Conservation (phyloP, 2,113 vertebrate genomes). For the Paradisaea rubra region DNA sequence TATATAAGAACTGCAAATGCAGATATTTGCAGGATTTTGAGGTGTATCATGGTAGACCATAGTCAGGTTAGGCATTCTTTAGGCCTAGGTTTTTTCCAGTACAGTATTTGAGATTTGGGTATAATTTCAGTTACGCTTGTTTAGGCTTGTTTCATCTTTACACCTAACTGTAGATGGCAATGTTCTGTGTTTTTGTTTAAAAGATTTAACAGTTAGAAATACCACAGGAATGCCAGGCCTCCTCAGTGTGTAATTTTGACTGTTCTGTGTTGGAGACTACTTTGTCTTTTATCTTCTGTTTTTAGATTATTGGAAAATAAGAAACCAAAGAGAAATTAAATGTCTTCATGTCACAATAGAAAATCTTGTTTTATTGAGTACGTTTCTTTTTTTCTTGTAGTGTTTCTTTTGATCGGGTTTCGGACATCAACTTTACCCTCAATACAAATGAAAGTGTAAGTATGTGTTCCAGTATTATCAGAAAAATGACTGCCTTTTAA, state of each 20-base stretch:
- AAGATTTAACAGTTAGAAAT: neutral
- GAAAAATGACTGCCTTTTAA: neutral
- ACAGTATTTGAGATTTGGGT: neutral
- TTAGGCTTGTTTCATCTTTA: neutral
- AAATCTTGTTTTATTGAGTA: conserved; percentile 4
- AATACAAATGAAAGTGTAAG: conserved; percentile 99
- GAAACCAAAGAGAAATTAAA: neutral
- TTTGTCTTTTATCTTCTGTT: neutral
- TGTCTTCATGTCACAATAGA: neutral
- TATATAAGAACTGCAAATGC: neutral
- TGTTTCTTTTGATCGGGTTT: conserved; percentile 99
- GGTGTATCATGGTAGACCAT: neutral
- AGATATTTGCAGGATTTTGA: neutral
- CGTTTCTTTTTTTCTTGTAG: conserved; percentile 70
- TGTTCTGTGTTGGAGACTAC: neutral
- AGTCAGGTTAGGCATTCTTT: neutral
- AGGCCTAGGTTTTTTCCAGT: neutral
- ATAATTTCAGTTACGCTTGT: neutral
- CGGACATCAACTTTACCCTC: conserved; percentile 98
- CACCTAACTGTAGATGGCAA: neutral
- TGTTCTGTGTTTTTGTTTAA: neutral
- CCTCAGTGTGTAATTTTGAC: neutral
- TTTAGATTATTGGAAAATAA: neutral
- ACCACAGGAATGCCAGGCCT: neutral
- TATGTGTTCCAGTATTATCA: conserved; percentile 28